Evolutionary conservation across 2,113 vertebrate genomes (phyloP).

Genomic region (Mionectes macconnelli): DNA sequence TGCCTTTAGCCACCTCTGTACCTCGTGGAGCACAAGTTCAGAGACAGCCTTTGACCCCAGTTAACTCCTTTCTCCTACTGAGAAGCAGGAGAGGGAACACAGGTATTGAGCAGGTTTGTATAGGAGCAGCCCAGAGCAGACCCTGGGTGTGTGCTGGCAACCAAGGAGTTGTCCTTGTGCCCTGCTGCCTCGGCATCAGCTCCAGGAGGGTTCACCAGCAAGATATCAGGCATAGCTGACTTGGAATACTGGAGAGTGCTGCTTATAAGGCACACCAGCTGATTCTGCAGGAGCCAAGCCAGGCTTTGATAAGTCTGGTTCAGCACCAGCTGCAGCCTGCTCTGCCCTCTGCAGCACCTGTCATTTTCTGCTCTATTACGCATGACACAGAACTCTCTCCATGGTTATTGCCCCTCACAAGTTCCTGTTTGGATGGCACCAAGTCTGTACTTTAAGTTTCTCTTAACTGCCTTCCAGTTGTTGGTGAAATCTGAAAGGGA

Average conservation of each 20-base stretch:
- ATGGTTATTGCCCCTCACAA: not conserved
- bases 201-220: not conserved
- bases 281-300: not conserved
- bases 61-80: fast-evolving
- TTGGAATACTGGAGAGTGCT: too few species aligned
- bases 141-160: not conserved
- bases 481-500: not conserved
- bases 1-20: not conserved
- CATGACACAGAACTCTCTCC: not conserved
- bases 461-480: not conserved
- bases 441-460: not conserved
- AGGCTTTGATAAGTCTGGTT: not conserved
- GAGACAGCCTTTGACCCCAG: fast-evolving
- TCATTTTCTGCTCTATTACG: not conserved
- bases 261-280: fast-evolving
- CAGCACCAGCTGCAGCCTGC: not conserved
- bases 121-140: not conserved
- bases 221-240: fast-evolving
- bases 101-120: not conserved
- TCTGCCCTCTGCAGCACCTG: not conserved
- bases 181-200: not conserved
- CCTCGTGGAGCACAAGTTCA: not conserved
- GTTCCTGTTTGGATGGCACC: not conserved
- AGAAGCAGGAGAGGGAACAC: not conserved
- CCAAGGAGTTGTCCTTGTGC: not conserved